Evolutionary conservation across 2,888 invertebrate species (phyloP).

Genomic region (Gastracanthus pulcherrimus): DNA sequence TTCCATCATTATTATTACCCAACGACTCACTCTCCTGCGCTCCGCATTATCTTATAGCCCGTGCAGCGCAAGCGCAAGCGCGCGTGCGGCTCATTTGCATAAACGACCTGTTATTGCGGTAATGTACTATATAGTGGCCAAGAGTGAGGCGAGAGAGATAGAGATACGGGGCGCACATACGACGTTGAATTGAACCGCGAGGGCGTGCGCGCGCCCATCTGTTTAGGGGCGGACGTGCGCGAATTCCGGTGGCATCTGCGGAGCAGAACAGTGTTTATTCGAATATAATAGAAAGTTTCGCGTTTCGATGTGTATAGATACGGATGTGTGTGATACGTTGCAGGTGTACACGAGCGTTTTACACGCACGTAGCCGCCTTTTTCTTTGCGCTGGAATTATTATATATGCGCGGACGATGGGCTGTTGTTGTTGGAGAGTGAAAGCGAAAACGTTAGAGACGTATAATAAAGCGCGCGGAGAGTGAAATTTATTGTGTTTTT

Average conservation of each 20-base stretch:
- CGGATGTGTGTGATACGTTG: neutral
- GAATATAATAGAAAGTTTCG: neutral
- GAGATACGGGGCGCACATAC: too few species aligned
- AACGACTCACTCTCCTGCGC: neutral
- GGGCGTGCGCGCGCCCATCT: neutral
- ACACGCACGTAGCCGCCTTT: neutral
- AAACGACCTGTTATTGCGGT: slow-evolving; percentile 15
- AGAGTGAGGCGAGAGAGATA: too few species aligned
- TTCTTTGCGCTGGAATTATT: neutral
- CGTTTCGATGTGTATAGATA: neutral
- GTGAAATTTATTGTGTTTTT: neutral
- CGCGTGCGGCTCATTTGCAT: slow-evolving; percentile 16
- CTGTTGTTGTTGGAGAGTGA: neutral
- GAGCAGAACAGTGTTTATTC: neutral
- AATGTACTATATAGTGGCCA: too few species aligned
- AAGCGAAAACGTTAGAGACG: neutral
- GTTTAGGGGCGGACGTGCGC: neutral
- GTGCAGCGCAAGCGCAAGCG: too few species aligned
- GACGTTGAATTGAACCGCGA: too few species aligned
- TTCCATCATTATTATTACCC: neutral
- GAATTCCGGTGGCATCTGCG: neutral
- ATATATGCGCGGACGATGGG: neutral
- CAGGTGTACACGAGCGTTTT: neutral
- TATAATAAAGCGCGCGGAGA: neutral
- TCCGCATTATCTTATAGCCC: neutral